Conservation (phyloP, 2,797 vertebrate species). For the Myotis pilosus region DNA sequence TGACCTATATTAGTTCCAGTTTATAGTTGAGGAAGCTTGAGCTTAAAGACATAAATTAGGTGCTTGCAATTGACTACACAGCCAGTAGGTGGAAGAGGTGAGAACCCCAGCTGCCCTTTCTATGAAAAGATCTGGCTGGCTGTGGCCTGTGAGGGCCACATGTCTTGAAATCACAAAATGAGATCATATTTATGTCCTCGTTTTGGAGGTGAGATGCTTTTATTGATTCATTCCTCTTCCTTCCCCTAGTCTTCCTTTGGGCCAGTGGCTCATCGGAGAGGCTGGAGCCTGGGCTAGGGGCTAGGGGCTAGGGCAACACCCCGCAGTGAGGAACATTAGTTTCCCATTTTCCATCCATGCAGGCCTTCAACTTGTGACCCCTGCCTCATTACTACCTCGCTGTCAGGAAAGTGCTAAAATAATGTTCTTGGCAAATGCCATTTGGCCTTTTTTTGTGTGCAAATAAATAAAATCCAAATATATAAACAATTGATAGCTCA, state of each 20-base stretch:
- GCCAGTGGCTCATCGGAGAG: background rate
- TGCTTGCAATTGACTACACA: background rate
- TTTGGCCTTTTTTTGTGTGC: slow-evolving; percentile 10
- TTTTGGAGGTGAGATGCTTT: background rate
- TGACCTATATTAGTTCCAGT: background rate
- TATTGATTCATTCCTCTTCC: background rate
- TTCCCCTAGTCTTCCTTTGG: background rate
- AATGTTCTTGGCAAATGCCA: slow-evolving; percentile 22
- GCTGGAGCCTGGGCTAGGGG: background rate
- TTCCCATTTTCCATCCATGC: background rate
- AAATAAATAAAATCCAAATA: slow-evolving; percentile 44
- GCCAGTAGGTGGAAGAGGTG: background rate
- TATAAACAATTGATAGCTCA: background rate
- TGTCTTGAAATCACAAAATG: background rate
- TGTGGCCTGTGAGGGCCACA: background rate
- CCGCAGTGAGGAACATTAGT: background rate
- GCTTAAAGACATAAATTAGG: background rate
- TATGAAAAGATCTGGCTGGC: background rate
- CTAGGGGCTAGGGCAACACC: too few relatives aligned
- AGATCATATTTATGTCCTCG: background rate
- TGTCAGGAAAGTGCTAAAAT: background rate
- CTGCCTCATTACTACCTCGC: background rate
- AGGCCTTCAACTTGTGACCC: background rate
- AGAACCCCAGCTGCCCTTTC: background rate
- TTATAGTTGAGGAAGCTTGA: background rate